Base-by-base conservation (phyloP, 1,140 invertebrate species). In the Euschistus heros region DNA sequence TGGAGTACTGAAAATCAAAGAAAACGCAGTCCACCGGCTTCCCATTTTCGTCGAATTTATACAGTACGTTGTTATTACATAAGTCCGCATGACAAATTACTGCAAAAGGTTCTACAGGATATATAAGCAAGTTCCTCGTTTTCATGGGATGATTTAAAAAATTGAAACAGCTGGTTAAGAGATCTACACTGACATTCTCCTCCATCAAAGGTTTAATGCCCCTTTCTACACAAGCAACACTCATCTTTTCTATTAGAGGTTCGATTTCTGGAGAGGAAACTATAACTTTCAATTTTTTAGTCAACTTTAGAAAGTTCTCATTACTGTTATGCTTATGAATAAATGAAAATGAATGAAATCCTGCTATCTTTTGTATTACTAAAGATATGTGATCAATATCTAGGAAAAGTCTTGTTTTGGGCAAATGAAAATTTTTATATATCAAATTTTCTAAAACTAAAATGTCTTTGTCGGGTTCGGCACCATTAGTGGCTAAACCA, bases 11-110 rank as follows among this genome's bases (percentile, higher is more conserved):
- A 18, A 78, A 75, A 65, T 80, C 78, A 24, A 79, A 67, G 2
- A 80, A 59, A 59, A 73, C 74, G 0, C 73, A 69, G 17, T 69
- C 69, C 0, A 71, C 30, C 0, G 73, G 61, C 14, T 68, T 50
- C 0, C 63, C 69, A n/a, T 69, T 52, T 4, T 66, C n/a, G 1
- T 75, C 67, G 33, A 76, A 74, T 66, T 74, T 75, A 70, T 78
- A 82, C 52, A 82, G 67, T 18, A 82, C 73, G 65, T 82, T 82
- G 66, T 81, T 82, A 55, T 75, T 76, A 76, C 78, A 80, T 67
- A 76, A 80, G 69, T 82, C 81, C 18, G 80, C 80, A 68, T 82
- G 81, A 6, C 13, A 6, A 8, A 52, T 18, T 6, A 52, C 47
- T 6, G 13, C 47, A 18, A 52, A 52, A 6, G 10, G 8, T 52